Evolutionary conservation across 2,888 invertebrate species (phyloP), one percentile per base, ranked within the genome.

Genomic region (Pristionchus maxplancki): DNA sequence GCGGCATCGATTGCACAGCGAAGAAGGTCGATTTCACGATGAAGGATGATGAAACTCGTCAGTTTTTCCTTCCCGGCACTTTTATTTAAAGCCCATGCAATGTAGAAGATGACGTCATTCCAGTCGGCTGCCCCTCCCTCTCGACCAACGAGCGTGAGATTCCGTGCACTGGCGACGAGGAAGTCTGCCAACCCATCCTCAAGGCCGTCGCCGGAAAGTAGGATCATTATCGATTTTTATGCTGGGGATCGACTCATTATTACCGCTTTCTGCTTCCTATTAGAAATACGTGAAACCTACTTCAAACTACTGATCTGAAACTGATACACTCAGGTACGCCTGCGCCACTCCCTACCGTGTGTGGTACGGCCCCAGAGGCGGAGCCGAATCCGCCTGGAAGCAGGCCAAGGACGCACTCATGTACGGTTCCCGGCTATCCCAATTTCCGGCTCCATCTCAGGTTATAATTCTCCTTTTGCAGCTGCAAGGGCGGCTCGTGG

Each of bases 401-500:
- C 67, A 71, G 48, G 86, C 86, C 48, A 67, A 71, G 48, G n/a
- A 87, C 34, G 48, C 31, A 1, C 71, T 87, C n/a, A 53, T 71
- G 86, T 87, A 44, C 64, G 67, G 34, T 48, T 40, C 5, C 58
- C 58, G 58, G 58, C 37, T 74, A 34, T 28, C 28, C 28, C 13
- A 40, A 31, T 71, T 9, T 20, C 71, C 37, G 37, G 37, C 37
- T 71, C 71, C 37, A 83, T n/a, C 15, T 53, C 34, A 34, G 17
- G 28, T 24, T 11, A 17, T 50, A 11, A 84, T 85, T n/a, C 24
- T 31, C 40, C 15, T 13, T n/a, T 48, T 87, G 20, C 40, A 87
- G 86, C 13, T 87, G 86, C 86, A 87, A 87, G 86, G 28, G 9
- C 24, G 86, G 86, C 64, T 28, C 86, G 48, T 87, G 86, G 86